Evolutionary conservation across 2,113 vertebrate species (phyloP).

Genomic region (Labeo catla): DNA sequence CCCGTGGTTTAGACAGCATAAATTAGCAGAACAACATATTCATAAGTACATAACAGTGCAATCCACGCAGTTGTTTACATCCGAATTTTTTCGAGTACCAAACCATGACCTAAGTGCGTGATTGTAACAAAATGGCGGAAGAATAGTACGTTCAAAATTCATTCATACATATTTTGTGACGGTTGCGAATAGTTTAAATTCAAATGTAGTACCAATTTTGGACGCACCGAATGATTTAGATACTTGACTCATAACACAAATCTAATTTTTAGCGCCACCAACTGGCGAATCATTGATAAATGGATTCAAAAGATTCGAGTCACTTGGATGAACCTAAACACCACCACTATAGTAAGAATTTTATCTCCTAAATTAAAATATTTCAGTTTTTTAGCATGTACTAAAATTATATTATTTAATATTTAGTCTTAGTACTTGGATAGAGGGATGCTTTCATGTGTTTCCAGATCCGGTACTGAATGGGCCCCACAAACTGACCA

Average conservation of each 20-base stretch:
- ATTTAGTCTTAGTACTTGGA: slow-evolving; percentile 68
- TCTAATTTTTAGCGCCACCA: background rate
- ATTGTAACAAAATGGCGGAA: background rate
- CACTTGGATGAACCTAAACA: background rate
- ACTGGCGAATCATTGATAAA: background rate
- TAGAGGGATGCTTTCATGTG: slow-evolving; percentile 78
- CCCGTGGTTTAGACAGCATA: too few species aligned
- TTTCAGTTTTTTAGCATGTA: background rate
- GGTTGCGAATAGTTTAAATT: background rate
- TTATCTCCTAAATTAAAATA: background rate
- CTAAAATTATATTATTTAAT: background rate
- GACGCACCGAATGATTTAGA: background rate
- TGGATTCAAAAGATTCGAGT: background rate
- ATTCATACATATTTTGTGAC: background rate
- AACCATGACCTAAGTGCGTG: too few species aligned
- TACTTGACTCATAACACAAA: background rate
- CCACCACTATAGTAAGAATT: background rate
- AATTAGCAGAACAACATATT: too few species aligned
- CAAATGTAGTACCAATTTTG: background rate
- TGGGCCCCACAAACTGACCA: slow-evolving; percentile 74
- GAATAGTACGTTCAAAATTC: background rate
- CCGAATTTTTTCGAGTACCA: too few species aligned
- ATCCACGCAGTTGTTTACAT: too few species aligned
- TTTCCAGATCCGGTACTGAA: slow-evolving; percentile 81
- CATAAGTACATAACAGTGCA: too few species aligned